Base-by-base conservation (phyloP, 1,140 invertebrate species). In the Pseudomyrmex concolor region DNA sequence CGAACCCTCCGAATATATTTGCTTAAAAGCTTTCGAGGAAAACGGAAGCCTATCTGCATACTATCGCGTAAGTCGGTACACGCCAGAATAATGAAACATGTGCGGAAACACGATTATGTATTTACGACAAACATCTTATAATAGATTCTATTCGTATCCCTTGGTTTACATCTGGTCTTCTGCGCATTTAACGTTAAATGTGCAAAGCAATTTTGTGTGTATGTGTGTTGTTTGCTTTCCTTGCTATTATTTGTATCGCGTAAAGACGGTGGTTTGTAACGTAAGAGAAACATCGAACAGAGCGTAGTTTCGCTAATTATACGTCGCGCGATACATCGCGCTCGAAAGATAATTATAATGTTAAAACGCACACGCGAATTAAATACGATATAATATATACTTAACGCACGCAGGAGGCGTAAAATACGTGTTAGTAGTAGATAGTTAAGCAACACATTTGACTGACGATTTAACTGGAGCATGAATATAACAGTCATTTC, bases 1-100 rank as follows among this genome's bases (percentile, higher is more conserved):
- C 34, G 54, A 78, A 43, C 64, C 10, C 64, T 78, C 66, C 19
- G 76, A 60, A 71, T 80, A 80, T 70, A 80, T 80, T 80, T 80
- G 66, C 76, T 80, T 80, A 80, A 80, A 71, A 80, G 76, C 76
- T 50, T 25, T 71, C 76, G 34, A 5, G 12, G 66, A 80, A 15
- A n/a, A 51, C 13, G 25, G 15, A 70, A 12, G 43, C 76, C 51
- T 59, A 59, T 19, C 66, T 70, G 64, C 55, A 50, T 60, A 17
- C n/a, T 34, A 59, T 71, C 54, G 13, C 50, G 12, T 12, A 43
- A 54, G 17, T 54, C 9, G 8, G n/a, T 34, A 34, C 13, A 13
- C 10, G 34, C 67, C 62, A 59, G 59, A 71, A 25, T 80, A 78
- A 68, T 57, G 63, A 57, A 64, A 67, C 34, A n/a, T 48, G n/a